These are phyloP conservation scores for Phania funesta DNA, from an alignment of 2,888 invertebrate species.

Conservation along the genomic window DNA sequence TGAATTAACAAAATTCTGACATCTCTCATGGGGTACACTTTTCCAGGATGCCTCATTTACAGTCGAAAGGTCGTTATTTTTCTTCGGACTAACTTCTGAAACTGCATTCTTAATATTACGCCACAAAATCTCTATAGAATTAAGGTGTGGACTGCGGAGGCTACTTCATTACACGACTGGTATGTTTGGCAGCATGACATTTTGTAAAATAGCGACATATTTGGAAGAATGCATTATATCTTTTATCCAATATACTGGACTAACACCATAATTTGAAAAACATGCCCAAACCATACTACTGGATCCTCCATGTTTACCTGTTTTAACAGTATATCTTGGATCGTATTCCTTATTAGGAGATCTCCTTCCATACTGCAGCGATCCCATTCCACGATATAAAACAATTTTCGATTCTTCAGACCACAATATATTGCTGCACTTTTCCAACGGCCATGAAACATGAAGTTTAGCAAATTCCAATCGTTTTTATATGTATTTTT, in stretches of 20 bases:
- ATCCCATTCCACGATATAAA: constrained; percentile 6
- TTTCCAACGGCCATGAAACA: background rate
- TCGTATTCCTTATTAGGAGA: background rate
- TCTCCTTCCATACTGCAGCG: background rate
- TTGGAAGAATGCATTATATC: background rate
- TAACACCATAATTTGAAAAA: background rate
- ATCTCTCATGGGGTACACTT: too few species aligned
- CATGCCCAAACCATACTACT: background rate
- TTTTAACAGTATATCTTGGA: background rate
- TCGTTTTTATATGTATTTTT: too few species aligned
- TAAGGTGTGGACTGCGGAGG: too few species aligned
- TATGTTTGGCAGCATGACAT: background rate
- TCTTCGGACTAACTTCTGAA: too few species aligned
- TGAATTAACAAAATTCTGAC: too few species aligned
- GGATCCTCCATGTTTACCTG: background rate
- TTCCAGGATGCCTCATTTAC: too few species aligned
- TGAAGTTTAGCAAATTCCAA: too few species aligned
- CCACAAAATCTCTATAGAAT: too few species aligned
- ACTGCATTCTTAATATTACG: too few species aligned
- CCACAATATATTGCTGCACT: background rate
- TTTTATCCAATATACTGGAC: background rate
- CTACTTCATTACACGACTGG: background rate
- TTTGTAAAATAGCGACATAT: background rate
- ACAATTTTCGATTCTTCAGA: background rate
- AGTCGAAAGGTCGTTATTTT: too few species aligned